A percentile compares a stretch with the other conserved stretches of the same genome.
These are phyloP conservation scores for Aethina tumida DNA, from an alignment of 1,140 invertebrate species.

Conservation along the genomic window DNA sequence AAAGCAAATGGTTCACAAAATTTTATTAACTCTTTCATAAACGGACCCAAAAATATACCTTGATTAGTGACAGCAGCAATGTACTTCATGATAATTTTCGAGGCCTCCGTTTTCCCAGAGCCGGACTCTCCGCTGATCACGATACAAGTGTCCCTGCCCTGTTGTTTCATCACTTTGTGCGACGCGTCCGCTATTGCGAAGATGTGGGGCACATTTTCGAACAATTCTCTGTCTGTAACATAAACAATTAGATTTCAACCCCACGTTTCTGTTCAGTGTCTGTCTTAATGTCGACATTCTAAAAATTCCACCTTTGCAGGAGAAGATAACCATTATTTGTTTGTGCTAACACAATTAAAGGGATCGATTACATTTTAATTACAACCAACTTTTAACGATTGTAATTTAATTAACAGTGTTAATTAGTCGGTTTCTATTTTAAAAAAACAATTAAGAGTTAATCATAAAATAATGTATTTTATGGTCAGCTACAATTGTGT, in stretches of 20 bases:
- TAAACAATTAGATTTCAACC: conserved; percentile 6
- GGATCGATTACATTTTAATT: background rate
- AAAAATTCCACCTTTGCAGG: background rate
- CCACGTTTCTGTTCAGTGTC: background rate
- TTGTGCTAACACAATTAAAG: conserved; percentile 1
- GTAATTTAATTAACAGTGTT: no score
- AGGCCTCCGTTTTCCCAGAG: conserved; percentile 94
- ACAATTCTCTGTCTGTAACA: conserved; percentile 68
- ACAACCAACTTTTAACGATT: no score
- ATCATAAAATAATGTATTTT: no score
- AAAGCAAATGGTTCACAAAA: background rate
- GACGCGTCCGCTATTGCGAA: conserved; percentile 90
- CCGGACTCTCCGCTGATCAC: conserved; percentile 95
- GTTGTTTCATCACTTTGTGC: conserved; percentile 85
- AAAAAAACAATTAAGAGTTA: no score
- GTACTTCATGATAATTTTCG: conserved; percentile 99
- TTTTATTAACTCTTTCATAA: background rate
- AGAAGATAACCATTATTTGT: no score
- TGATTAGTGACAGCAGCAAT: conserved; percentile 95
- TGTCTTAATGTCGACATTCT: conserved; percentile 2
- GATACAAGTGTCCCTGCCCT: conserved; percentile 86
- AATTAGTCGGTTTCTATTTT: no score
- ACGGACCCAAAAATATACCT: conserved; percentile 31
- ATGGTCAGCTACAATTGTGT: no score
- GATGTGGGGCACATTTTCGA: conserved; percentile 90